A percentile compares a stretch with the other conserved stretches of the same genome.
Conservation (phyloP, 2,797 vertebrate genomes). For the Argyrosomus regius region DNA sequence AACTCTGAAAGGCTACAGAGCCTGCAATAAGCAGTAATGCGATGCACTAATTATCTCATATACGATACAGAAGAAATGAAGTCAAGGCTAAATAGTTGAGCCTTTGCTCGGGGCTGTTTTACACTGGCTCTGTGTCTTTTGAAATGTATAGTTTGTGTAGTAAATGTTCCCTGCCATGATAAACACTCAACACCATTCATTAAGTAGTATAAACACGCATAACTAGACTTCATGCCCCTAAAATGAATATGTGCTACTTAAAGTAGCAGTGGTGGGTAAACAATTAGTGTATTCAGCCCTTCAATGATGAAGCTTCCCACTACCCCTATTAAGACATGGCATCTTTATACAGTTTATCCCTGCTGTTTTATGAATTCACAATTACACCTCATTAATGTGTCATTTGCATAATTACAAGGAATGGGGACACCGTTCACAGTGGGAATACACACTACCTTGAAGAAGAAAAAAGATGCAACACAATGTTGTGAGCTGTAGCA, state of each 20-base stretch:
- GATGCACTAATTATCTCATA: slow-evolving; percentile 54
- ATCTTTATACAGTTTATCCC: slow-evolving; percentile 87
- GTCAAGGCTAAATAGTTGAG: slow-evolving; percentile 44
- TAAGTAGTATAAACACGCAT: slow-evolving; percentile 77
- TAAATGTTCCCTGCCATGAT: slow-evolving; percentile 69
- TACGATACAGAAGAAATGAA: slow-evolving; percentile 27
- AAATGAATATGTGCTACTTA: slow-evolving; percentile 83
- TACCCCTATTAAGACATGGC: slow-evolving; percentile 81
- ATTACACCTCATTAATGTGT: slow-evolving; percentile 90
- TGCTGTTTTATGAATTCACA: slow-evolving; percentile 90
- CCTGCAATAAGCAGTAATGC: slow-evolving; percentile 39
- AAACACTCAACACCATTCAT: slow-evolving; percentile 76
- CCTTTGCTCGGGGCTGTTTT: slow-evolving; percentile 51
- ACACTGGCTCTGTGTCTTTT: slow-evolving; percentile 57
- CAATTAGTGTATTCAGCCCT: slow-evolving; percentile 83
- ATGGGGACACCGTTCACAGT: slow-evolving; percentile 83
- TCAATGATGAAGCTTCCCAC: slow-evolving; percentile 82
- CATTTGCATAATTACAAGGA: slow-evolving; percentile 90
- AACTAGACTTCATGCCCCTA: slow-evolving; percentile 75
- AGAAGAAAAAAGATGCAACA: slow-evolving; percentile 51
- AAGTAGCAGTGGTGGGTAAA: slow-evolving; percentile 87
- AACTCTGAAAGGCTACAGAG: slow-evolving; percentile 31
- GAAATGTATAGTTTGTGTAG: slow-evolving; percentile 65
- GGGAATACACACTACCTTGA: slow-evolving; percentile 78
- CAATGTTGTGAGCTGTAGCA: slow-evolving; percentile 33